Conservation (phyloP, 2,888 invertebrate genomes). For the Protonemura montana region DNA sequence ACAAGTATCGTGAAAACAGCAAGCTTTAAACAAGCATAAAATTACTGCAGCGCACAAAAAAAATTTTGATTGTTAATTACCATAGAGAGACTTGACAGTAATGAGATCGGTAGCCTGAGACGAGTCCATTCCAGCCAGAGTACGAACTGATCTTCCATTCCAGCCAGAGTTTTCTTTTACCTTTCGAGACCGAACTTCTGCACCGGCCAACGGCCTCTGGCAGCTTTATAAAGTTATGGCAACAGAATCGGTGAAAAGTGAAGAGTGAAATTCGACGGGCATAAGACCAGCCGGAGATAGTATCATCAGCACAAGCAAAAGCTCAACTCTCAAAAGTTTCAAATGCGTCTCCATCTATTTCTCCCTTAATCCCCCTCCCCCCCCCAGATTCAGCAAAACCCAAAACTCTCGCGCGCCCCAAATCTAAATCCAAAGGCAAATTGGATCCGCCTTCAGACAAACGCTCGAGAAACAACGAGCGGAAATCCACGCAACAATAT, state of each 20-base stretch:
- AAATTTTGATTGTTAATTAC: background rate
- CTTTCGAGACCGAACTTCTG: background rate
- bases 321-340: slow-evolving; percentile 36
- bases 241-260: background rate
- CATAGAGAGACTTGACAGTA: background rate
- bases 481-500: slow-evolving; percentile 47
- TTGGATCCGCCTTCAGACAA: slow-evolving; percentile 48
- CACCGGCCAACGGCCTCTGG: background rate
- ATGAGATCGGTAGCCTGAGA: background rate
- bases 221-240: background rate
- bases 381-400: slow-evolving; percentile 28
- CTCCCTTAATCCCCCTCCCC: slow-evolving; percentile 26
- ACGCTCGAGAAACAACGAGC: slow-evolving; percentile 42
- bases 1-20: too few species aligned
- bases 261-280: background rate
- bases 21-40: too few species aligned
- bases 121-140: background rate
- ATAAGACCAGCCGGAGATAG: background rate
- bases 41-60: background rate
- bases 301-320: slow-evolving; percentile 25
- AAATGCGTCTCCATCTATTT: slow-evolving; percentile 37
- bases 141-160: background rate
- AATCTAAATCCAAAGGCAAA: slow-evolving; percentile 49
- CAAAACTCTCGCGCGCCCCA: slow-evolving; percentile 33
- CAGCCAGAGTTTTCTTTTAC: background rate